phyloP scores from a whole-genome alignment of 2,797 vertebrate genomes.

The Corythornis leucogaster region DNA sequence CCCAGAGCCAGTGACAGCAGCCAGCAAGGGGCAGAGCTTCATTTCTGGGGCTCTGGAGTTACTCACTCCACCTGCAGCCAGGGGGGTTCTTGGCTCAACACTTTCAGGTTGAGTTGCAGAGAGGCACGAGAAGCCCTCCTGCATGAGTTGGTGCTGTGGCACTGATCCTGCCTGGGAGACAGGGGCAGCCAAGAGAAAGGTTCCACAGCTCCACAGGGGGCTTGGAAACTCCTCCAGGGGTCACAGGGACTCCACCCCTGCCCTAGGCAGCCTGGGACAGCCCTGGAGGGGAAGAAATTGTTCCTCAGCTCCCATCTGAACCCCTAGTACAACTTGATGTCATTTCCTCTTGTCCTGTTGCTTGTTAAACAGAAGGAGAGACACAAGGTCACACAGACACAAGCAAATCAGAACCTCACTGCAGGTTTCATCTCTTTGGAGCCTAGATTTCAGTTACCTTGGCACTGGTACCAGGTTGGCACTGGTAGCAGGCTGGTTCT shows the following conservation, averaged over 20 bases:
- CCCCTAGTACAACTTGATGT: too few relatives aligned
- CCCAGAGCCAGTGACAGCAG: fast-evolving
- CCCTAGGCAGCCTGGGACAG: too few relatives aligned
- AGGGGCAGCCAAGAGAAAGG: fast-evolving
- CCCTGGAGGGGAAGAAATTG: too few relatives aligned
- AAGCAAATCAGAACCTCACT: fast-evolving
- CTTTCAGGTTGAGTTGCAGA: fast-evolving
- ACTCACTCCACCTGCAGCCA: fast-evolving
- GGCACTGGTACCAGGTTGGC: fast-evolving
- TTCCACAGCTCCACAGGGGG: too few relatives aligned
- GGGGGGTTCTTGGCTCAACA: not conserved
- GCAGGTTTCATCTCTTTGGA: fast-evolving
- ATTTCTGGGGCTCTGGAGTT: not conserved
- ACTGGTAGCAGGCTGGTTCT: too few relatives aligned
- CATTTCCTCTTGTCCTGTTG: too few relatives aligned
- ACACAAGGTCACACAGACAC: too few relatives aligned
- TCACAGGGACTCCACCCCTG: too few relatives aligned
- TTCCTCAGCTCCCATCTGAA: too few relatives aligned
- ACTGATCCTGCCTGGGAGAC: fast-evolving
- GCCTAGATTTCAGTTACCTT: fast-evolving
- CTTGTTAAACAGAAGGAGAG: too few relatives aligned
- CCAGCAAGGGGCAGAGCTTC: fast-evolving
- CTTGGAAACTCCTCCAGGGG: too few relatives aligned
- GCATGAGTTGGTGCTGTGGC: fast-evolving
- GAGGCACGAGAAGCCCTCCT: not conserved